These are phyloP conservation scores for Lasiurus cinereus DNA, from an alignment of 2,113 vertebrate species.

Conservation along the genomic window DNA sequence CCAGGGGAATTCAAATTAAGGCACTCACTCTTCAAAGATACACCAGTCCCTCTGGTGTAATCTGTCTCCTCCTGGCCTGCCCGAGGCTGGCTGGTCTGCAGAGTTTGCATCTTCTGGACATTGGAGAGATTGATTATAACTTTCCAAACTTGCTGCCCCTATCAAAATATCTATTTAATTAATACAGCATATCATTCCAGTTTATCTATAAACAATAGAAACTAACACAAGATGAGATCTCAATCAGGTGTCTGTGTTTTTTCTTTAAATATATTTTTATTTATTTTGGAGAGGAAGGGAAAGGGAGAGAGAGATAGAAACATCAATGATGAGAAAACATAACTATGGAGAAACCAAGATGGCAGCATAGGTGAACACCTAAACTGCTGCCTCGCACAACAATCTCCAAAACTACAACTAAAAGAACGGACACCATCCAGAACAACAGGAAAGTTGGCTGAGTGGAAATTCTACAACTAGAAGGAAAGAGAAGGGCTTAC, in stretches of 20 bases:
- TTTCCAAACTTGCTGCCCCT: background rate
- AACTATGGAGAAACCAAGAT: no score
- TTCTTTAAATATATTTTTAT: background rate
- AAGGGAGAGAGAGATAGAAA: no score
- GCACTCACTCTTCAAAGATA: background rate
- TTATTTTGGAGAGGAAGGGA: no score
- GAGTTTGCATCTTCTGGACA: background rate
- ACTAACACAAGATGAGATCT: slow-evolving; percentile 8
- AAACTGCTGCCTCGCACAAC: no score
- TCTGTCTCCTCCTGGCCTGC: background rate
- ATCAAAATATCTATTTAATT: slow-evolving; percentile 36
- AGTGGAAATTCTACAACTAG: no score
- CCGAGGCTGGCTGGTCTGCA: background rate
- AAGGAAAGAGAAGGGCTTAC: no score
- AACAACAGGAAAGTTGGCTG: no score
- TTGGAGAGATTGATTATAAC: background rate
- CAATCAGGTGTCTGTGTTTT: background rate
- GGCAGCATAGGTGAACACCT: no score
- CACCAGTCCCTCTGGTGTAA: background rate
- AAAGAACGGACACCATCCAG: no score
- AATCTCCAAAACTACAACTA: no score
- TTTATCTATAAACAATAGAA: slow-evolving; percentile 7
- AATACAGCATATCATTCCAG: background rate
- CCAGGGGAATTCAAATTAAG: slow-evolving; percentile 34
- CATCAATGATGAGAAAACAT: no score